Percentiles rank a stretch among this genome's conserved stretches.
Conservation (phyloP, 2,797 vertebrate genomes). For the Enteromius mattozi region DNA sequence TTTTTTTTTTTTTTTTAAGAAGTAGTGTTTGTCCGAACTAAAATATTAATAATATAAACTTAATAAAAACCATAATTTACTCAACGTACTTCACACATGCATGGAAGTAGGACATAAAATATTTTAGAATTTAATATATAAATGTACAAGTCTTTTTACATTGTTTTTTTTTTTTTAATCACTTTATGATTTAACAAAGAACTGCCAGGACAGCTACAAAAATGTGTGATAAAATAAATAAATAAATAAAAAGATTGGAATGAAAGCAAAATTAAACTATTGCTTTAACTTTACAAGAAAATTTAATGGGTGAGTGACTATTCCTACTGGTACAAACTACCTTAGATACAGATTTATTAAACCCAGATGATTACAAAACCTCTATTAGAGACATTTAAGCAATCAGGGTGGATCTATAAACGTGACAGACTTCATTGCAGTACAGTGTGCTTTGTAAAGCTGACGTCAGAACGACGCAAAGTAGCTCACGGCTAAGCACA, state of each 20-base stretch:
- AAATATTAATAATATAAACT: no score
- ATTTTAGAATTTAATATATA: neutral
- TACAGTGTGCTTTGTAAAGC: slow-evolving; percentile 4
- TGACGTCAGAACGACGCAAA: slow-evolving; percentile 19
- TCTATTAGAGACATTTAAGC: neutral
- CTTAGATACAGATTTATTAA: neutral
- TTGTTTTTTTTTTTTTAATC: neutral
- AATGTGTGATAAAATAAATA: neutral
- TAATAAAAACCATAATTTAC: neutral
- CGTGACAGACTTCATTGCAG: slow-evolving; percentile 27
- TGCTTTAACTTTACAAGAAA: neutral
- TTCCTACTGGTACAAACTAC: neutral
- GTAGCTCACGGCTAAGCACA: slow-evolving; percentile 43
- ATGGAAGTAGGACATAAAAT: neutral
- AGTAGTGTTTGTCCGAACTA: neutral
- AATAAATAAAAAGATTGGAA: neutral
- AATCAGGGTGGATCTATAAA: slow-evolving; percentile 17
- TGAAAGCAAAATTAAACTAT: neutral
- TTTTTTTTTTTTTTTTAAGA: neutral
- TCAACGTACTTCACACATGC: neutral
- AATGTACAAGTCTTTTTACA: neutral
- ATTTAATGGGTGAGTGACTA: neutral
- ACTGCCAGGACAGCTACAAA: neutral
- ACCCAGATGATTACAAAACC: neutral
- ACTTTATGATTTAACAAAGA: neutral